phyloP scores from a whole-genome alignment of 2,797 vertebrate species.

The Poeciliopsis infans region DNA sequence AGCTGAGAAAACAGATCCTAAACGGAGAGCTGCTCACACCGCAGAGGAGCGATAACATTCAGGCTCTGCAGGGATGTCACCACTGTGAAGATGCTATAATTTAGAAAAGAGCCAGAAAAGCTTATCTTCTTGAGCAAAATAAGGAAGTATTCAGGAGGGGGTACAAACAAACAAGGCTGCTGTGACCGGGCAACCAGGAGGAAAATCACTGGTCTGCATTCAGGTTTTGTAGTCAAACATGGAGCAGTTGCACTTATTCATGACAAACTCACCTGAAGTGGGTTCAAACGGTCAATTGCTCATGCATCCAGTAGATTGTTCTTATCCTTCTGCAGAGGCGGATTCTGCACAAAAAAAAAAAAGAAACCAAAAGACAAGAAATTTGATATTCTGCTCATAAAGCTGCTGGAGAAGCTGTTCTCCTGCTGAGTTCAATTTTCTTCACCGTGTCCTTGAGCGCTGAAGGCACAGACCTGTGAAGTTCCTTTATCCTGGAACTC shows the following conservation, averaged over 20 bases:
- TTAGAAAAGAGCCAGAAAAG: slow-evolving; percentile 72
- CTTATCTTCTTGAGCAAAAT: slow-evolving; percentile 76
- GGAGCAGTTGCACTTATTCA: slow-evolving; percentile 37
- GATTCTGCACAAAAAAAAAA: slow-evolving; percentile 27
- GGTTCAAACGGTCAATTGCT: slow-evolving; percentile 55
- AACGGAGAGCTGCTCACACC: slow-evolving; percentile 72
- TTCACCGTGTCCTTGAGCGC: neutral
- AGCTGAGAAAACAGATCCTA: slow-evolving; percentile 74
- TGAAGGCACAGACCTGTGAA: neutral
- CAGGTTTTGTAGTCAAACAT: slow-evolving; percentile 33
- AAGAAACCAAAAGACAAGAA: slow-evolving; percentile 42
- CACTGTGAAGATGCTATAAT: slow-evolving; percentile 78
- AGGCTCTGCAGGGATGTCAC: slow-evolving; percentile 69
- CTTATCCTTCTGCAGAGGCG: slow-evolving; percentile 41
- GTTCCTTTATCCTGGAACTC: slow-evolving; percentile 3
- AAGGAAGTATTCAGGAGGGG: slow-evolving; percentile 41
- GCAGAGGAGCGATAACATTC: slow-evolving; percentile 76
- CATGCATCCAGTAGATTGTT: slow-evolving; percentile 30
- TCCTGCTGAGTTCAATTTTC: slow-evolving; percentile 6
- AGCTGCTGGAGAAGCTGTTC: slow-evolving; percentile 17
- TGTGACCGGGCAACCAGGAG: slow-evolving; percentile 31
- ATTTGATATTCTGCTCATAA: slow-evolving; percentile 46
- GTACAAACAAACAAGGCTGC: slow-evolving; percentile 21
- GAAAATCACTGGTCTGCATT: slow-evolving; percentile 33
- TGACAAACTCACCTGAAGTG: slow-evolving; percentile 30